Evolutionary conservation across 1,140 invertebrate genomes (phyloP), one percentile per base, ranked within the genome.

Genomic region (Eufriesea mexicana): DNA sequence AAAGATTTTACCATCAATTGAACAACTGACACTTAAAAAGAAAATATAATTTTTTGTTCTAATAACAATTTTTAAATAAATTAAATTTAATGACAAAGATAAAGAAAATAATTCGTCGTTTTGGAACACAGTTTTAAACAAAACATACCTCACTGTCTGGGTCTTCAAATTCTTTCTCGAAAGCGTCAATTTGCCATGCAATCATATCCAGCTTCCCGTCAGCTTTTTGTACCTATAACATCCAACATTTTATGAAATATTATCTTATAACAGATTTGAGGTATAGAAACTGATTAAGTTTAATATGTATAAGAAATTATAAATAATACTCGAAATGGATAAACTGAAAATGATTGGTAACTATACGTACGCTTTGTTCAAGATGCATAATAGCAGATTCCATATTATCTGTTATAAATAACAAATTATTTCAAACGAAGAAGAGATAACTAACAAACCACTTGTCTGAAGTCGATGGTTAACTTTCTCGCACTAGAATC

Each of bases 121-220:
- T 45, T 45, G 2, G 2, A 54, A 9, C 7, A 20, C 0, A 45
- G n/a, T 14, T 49, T 66, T 47, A 57, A 76, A 20, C 20, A 55
- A 47, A 66, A 59, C 79, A 54, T 87, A 93, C 94, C 86, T 94
- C 93, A 16, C 90, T 91, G 10, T 93, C 92, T 9, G 93, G 89
- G 85, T 93, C 90, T 61, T 92, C 90, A 77, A 93, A 93, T 90
- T 94, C 92, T 81, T 94, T 94, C 78, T 94, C 94, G 84, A 94
- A 94, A 67, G 91, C 89, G 67, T 94, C 93, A 78, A 95, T 93
- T 82, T 94, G 93, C 92, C 92, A 95, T 4, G 93, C 92, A 35
- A 95, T 93, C 89, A 93, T 92, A 59, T 93, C 92, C 23, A 95
- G 84, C 87, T 94, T 94, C 70, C 92, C 93, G 79, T 94, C 93